Evolutionary conservation across 1,140 invertebrate species (phyloP), one percentile per base, ranked within the genome.

Genomic region (Dryas iulia): DNA sequence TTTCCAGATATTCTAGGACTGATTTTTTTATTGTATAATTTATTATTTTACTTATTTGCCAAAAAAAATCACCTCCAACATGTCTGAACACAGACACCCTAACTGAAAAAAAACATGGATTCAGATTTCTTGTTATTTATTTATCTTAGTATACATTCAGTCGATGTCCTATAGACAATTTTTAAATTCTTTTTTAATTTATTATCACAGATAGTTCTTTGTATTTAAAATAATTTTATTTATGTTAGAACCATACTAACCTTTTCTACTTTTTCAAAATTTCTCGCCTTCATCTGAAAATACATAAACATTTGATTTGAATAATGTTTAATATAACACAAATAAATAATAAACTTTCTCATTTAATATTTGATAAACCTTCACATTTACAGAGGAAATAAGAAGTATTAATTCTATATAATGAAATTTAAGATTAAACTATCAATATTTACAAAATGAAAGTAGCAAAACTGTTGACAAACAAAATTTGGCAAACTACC

Each of bases 211-310:
- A 64, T 56, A 62, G n/a, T 35, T 56, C 25, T 52, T 72, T 59
- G 33, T 54, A 56, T 69, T 30, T 58, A 11, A 7, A 1, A 18
- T 47, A n/a, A 6, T 14, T 74, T 62, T 71, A 62, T 78, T 74
- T 86, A 98, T 58, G 23, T 14, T 86, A 90, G 63, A 61, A 66
- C 56, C 26, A 84, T 87, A 95, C 95, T 95, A 95, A 98, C 97
- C 96, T 98, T 98, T 95, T 99, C 98, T 28, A 99, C 98, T 92
- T 96, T 97, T 91, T 99, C 98, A 94, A 97, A 99, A 93, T 98
- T 98, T 89, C 97, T 94, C 72, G 96, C 95, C 90, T 98, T 98
- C 95, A 98, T 98, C 96, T 97, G 94, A 66, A 96, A 84, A 66
- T 74, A 71, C 52, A 65, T 8, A 47, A n/a, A 25, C n/a, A n/a